phyloP scores from a whole-genome alignment of 2,888 invertebrate species.

The Agrotis clavis region DNA sequence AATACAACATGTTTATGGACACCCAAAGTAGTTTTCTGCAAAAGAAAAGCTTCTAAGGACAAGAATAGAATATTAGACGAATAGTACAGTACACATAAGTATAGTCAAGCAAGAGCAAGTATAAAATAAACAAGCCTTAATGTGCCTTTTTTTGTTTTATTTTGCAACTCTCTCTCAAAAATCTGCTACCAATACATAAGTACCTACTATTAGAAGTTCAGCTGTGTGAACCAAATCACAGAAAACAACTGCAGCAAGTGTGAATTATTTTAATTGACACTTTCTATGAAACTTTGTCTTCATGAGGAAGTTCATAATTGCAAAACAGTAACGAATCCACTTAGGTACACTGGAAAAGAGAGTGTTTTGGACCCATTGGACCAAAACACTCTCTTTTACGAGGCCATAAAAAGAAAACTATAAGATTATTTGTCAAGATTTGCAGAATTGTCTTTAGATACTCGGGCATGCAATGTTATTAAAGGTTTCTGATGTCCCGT shows the following conservation, averaged over 20 bases:
- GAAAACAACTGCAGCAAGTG: slow-evolving; percentile 11
- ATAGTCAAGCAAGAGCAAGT: neutral
- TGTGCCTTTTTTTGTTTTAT: neutral
- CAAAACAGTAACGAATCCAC: no score
- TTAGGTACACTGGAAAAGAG: no score
- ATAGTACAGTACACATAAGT: no score
- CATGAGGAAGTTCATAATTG: slow-evolving; percentile 33
- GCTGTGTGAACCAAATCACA: slow-evolving; percentile 34
- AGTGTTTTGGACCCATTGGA: neutral
- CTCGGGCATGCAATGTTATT: neutral
- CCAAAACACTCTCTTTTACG: no score
- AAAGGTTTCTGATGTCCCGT: neutral
- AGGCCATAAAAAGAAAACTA: neutral
- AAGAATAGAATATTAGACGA: neutral
- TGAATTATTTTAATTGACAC: slow-evolving; percentile 38
- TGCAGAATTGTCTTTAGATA: neutral
- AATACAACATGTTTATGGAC: neutral
- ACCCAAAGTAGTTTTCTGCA: neutral
- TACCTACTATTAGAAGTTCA: neutral
- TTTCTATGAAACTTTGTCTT: slow-evolving; percentile 21
- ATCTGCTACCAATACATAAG: no score
- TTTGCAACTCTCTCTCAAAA: neutral
- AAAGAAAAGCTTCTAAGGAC: neutral
- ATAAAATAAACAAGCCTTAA: slow-evolving; percentile 6
- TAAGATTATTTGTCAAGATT: neutral